Evolutionary conservation across 2,113 vertebrate genomes (phyloP), one percentile per base, ranked within the genome.

Genomic region (Tor tambroides): DNA sequence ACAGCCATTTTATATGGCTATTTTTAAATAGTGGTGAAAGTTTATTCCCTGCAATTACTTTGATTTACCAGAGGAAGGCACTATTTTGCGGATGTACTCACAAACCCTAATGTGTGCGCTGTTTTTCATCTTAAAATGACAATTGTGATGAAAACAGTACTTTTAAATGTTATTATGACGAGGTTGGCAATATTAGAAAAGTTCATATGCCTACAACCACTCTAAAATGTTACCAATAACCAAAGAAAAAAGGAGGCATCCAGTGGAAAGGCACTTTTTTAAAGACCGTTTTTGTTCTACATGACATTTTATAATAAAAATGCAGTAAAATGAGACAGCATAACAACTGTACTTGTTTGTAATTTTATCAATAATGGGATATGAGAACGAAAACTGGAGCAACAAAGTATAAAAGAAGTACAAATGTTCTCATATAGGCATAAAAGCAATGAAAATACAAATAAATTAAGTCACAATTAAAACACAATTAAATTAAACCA

Each of bases 351-450:
- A n/a, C n/a, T 41, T 67, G 38, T 43, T 65, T 28, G n/a, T 21
- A 43, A 46, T 82, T 67, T 67, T 82, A 46, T 82, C 35, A 46
- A 26, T 43, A 19, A 46, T 46, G 38, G 21, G n/a, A 46, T 28
- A 30, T 41, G 59, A 81, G 59, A 67, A 67, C 30, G 15, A 82
- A 67, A 30, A 21, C 26, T 28, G 14, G 7, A 41, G 14, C 23
- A 46, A 46, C 61, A 65, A 65, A 21, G 17, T 81, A 21, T 65
- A 65, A 80, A 80, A 80, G 32, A 41, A 65, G 38, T 38, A 82
- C n/a, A 30, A 8, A 17, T 80, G 3, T 26, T 28, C 23, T n/a
- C 9, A 38, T 51, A 59, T 41, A 28, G 32, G 7, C 79, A 63
- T 63, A 17, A 63, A 67, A 65, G 4, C 35, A 46, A 80, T 61